These are phyloP conservation scores for Thymallus thymallus DNA, from an alignment of 2,113 vertebrate genomes.

Conservation along the genomic window DNA sequence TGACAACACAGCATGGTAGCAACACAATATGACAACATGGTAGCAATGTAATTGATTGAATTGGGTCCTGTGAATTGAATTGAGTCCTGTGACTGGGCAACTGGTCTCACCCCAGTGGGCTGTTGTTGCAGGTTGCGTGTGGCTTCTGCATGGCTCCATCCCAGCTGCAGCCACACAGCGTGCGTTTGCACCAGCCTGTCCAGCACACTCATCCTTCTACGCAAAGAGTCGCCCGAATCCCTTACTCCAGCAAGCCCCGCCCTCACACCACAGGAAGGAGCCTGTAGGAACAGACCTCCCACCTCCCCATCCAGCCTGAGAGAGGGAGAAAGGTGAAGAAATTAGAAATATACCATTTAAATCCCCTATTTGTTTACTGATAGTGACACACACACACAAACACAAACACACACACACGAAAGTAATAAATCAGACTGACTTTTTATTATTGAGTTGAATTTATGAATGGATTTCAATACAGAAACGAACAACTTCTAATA, in stretches of 20 bases:
- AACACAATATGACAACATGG: too few species aligned
- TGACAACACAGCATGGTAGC: too few species aligned
- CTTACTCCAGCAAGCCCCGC: conserved; percentile 68
- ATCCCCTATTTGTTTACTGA: too few species aligned
- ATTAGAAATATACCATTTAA: too few species aligned
- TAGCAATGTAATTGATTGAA: neutral
- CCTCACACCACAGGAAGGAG: conserved; percentile 56
- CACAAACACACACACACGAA: too few species aligned
- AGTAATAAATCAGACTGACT: too few species aligned
- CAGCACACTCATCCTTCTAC: conserved; percentile 84
- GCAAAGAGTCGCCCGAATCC: conserved; percentile 89
- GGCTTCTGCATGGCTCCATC: conserved; percentile 79
- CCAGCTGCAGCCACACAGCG: conserved; percentile 88
- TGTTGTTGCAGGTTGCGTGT: conserved; percentile 76
- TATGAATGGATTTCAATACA: too few species aligned
- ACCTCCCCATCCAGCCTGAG: conserved; percentile 81
- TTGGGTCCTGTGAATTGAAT: neutral
- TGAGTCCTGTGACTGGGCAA: too few species aligned
- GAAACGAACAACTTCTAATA: too few species aligned
- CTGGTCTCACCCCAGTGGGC: conserved; percentile 81
- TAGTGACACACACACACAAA: too few species aligned
- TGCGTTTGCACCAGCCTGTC: conserved; percentile 89
- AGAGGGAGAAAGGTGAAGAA: neutral
- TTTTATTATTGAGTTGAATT: too few species aligned
- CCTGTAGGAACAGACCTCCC: conserved; percentile 74